Base-by-base conservation (phyloP, 2,888 invertebrate genomes). In the Melieria picta region DNA sequence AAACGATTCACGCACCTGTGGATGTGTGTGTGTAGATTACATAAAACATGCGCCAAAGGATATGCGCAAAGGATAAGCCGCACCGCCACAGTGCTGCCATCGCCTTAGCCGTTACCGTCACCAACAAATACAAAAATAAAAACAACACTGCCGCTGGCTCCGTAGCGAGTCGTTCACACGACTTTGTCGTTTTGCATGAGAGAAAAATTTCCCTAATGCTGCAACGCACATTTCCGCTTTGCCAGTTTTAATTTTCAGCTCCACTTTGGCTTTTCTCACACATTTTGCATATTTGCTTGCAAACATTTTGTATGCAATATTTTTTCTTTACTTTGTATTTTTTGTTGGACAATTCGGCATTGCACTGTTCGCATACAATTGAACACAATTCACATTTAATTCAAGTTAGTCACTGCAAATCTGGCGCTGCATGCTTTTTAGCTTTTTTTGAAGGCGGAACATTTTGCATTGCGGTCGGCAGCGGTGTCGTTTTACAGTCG, bases 211-310 rank as follows among this genome's bases (percentile, higher is more conserved):
- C 60, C 60, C 58, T 61, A 67, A 67, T 61, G 47, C 52, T 67
- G 60, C 60, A 61, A 52, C 67, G 10, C 67, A 60, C 67, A 67
- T 67, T 67, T 67, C 67, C 67, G 67, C 67, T 67, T 67, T 60
- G 60, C 43, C 52, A 67, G 67, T 52, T 67, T 67, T 60, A 67
- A 67, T 67, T 67, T 60, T 45, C 50, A 61, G 61, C 50, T 61
- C 52, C 60, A n/a, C 50, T 30, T 30, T 30, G 30, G 30, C 30
- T 30, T 30, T 30, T 30, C 2, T 1, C 30, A 30, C 30, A 30
- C 30, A 3, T 3, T 30, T 30, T 30, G 30, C 30, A 30, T 30
- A 30, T 30, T 30, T 30, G 2, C 30, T 30, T 30, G 30, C 30
- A 30, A 30, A 30, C 1, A 30, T 30, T 30, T 30, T 30, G 1